Base-by-base conservation (phyloP, 2,113 vertebrate genomes). In the Cranoglanis bouderius region DNA sequence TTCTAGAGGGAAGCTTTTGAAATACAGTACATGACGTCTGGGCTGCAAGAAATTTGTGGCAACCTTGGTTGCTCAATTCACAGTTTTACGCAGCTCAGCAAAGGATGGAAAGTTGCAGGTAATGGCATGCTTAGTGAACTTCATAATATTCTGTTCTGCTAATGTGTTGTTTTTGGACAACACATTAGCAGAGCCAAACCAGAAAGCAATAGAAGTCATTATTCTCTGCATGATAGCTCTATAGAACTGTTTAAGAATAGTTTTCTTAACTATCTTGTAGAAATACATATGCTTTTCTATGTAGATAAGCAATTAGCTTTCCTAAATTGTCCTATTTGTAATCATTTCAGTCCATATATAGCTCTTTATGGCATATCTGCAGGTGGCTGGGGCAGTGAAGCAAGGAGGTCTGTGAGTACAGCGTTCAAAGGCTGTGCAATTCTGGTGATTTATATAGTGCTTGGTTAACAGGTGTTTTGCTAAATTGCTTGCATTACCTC, bases 401-500 rank as follows among this genome's bases (percentile, higher is more conserved):
- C 53, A 40, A 40, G 26, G 24, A 14, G 6, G 2, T 82, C 81
- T 57, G 1, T 12, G 12, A 59, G 12, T 16, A 40, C 13, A 61
- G 35, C 10, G 5, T 29, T 40, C 35, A 61, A 83, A 61, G 29
- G 29, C 77, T 19, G 29, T 61, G 81, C 81, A 61, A 7, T 83
- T 43, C 57, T 29, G 12, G 38, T 24, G 81, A 83, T 83, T 19
- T 61, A 83, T 83, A 29, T 38, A 61, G 55, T 29, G 35, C 35
- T 83, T 43, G 35, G 35, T 43, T 61, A 83, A 83, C 81, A 61
- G 81, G 57, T 83, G 81, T 83, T 61, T 61, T 43, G 55, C 55
- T 83, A 83, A 61, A 83, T 83, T 83, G 55, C 55, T 59, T 29
- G 81, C 4, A 43, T 61, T 83, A 40, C 38, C 55, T 61, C 21